phyloP scores from a whole-genome alignment of 2,797 vertebrate genomes.

The Enteromius viviparus region DNA sequence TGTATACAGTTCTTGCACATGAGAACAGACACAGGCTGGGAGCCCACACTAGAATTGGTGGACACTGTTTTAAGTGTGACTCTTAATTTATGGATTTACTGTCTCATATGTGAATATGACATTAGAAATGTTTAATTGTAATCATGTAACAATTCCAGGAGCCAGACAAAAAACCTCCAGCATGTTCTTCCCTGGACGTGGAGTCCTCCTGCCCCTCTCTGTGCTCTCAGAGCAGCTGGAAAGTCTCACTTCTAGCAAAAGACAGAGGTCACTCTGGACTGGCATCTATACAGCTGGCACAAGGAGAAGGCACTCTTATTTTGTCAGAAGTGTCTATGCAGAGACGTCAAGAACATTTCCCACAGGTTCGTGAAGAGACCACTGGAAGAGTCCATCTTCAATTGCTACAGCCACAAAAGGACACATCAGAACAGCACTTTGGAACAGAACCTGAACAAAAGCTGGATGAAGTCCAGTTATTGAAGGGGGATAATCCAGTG shows the following conservation, averaged over 20 bases:
- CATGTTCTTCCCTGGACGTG: conserved; percentile 66
- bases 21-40: no score
- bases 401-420: conserved; percentile 47
- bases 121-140: neutral
- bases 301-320: conserved; percentile 70
- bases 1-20: neutral
- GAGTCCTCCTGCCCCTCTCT: conserved; percentile 64
- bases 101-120: neutral
- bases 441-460: neutral
- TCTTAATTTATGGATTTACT: neutral
- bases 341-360: conserved; percentile 30
- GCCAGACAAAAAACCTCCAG: conserved; percentile 70
- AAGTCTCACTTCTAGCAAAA: conserved; percentile 68
- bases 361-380: conserved; percentile 40
- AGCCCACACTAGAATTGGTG: no score
- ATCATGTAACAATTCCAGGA: conserved; percentile 63
- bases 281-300: conserved; percentile 71
- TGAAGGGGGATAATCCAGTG: conserved; percentile 66
- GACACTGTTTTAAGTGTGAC: neutral
- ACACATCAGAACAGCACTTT: conserved; percentile 31
- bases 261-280: conserved; percentile 77
- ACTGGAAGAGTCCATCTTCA: neutral
- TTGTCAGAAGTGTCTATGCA: conserved; percentile 57
- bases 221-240: conserved; percentile 74
- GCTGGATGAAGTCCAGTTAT: conserved; percentile 55